Conservation (phyloP, 2,113 vertebrate species). For the Ivindomyrus marchei region DNA sequence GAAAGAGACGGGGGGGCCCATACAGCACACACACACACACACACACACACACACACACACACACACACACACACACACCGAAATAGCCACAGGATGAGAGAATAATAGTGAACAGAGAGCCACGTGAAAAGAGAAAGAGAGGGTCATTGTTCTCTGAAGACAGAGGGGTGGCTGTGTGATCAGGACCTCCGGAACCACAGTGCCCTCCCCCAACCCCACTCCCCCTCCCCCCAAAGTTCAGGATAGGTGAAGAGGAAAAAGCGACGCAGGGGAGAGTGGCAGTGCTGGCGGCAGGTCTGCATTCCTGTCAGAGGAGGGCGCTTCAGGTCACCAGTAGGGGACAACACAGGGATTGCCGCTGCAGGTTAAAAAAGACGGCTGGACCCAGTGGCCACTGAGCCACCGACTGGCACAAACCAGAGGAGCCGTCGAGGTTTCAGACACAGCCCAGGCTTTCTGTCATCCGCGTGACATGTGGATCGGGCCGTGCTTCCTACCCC, state of each 20-base stretch:
- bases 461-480: neutral
- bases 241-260: neutral
- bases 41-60: neutral
- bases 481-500: neutral
- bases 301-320: slow-evolving; percentile 17
- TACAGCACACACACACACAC: neutral
- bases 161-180: slow-evolving; percentile 55
- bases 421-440: neutral
- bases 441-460: neutral
- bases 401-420: neutral
- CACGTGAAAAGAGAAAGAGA: slow-evolving; percentile 24
- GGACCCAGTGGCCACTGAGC: neutral
- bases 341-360: neutral
- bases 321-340: slow-evolving; percentile 12
- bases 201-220: slow-evolving; percentile 31
- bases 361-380: neutral
- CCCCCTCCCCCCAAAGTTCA: slow-evolving; percentile 28
- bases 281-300: neutral
- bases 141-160: slow-evolving; percentile 56
- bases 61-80: neutral
- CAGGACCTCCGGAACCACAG: slow-evolving; percentile 55
- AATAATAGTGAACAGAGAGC: slow-evolving; percentile 21
- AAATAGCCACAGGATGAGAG: slow-evolving; percentile 15
- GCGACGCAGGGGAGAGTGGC: slow-evolving; percentile 8
- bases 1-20: neutral